Conservation (phyloP, 2,888 invertebrate species). For the Macaria liturata region DNA sequence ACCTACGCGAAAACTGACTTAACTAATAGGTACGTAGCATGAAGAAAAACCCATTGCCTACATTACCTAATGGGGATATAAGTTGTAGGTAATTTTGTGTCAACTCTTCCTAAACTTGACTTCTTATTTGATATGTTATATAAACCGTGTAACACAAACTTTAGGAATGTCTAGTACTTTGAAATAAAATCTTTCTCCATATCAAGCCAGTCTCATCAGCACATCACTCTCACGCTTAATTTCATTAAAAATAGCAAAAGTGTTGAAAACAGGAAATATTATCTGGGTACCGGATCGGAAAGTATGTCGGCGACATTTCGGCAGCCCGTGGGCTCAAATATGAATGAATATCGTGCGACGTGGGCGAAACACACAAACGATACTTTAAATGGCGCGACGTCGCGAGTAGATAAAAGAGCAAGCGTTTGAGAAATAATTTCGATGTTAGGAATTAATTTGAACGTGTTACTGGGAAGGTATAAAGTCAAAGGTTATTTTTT, state of each 20-base stretch:
- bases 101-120: too few species aligned
- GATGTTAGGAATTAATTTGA: not conserved
- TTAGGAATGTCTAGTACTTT: too few species aligned
- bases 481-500: not conserved
- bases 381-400: slow-evolving; percentile 12
- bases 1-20: too few species aligned
- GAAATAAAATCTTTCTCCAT: too few species aligned
- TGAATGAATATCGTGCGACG: slow-evolving; percentile 9
- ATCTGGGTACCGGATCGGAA: slow-evolving; percentile 9
- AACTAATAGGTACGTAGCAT: too few species aligned
- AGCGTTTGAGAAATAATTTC: slow-evolving; percentile 3
- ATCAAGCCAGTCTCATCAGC: too few species aligned
- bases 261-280: slow-evolving; percentile 12
- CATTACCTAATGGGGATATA: too few species aligned
- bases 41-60: too few species aligned
- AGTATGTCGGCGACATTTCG: slow-evolving; percentile 23
- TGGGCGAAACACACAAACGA: slow-evolving; percentile 15
- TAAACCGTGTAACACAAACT: too few species aligned
- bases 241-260: not conserved
- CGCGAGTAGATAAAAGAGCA: slow-evolving; percentile 3
- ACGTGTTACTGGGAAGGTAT: not conserved
- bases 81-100: too few species aligned
- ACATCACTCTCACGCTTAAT: too few species aligned
- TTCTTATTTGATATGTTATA: too few species aligned
- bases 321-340: slow-evolving; percentile 11